These are phyloP conservation scores for Odontophorus gujanensis DNA, from an alignment of 2,113 vertebrate species.

Conservation along the genomic window DNA sequence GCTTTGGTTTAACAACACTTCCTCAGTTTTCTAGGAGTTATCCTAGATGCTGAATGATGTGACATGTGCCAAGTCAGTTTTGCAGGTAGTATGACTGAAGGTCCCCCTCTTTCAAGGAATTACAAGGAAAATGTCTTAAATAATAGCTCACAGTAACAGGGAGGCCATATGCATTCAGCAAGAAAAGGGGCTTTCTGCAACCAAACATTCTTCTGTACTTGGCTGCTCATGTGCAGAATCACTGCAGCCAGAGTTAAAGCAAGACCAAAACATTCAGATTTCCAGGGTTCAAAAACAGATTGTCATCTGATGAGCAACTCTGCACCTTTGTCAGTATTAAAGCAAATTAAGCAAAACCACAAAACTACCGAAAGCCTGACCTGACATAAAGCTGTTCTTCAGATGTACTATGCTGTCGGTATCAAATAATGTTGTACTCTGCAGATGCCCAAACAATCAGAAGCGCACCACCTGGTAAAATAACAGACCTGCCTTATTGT, in stretches of 20 bases:
- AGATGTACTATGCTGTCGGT: neutral
- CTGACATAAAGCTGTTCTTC: neutral
- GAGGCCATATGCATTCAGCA: neutral
- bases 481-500: neutral
- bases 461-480: neutral
- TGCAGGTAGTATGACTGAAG: neutral
- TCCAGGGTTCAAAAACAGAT: neutral
- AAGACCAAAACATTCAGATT: neutral
- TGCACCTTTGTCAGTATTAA: neutral
- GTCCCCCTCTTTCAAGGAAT: neutral
- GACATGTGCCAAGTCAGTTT: neutral
- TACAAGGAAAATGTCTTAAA: neutral
- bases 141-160: neutral
- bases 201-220: neutral
- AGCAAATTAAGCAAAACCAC: neutral
- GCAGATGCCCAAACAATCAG: neutral
- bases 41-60: neutral
- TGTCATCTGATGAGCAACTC: neutral
- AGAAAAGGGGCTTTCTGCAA: neutral
- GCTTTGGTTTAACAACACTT: neutral
- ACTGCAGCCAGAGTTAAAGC: neutral
- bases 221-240: neutral
- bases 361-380: neutral
- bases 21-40: neutral
- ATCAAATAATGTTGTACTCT: fast-evolving